Evolutionary conservation across 2,888 invertebrate species (phyloP).

Genomic region (Lepas anatifera): DNA sequence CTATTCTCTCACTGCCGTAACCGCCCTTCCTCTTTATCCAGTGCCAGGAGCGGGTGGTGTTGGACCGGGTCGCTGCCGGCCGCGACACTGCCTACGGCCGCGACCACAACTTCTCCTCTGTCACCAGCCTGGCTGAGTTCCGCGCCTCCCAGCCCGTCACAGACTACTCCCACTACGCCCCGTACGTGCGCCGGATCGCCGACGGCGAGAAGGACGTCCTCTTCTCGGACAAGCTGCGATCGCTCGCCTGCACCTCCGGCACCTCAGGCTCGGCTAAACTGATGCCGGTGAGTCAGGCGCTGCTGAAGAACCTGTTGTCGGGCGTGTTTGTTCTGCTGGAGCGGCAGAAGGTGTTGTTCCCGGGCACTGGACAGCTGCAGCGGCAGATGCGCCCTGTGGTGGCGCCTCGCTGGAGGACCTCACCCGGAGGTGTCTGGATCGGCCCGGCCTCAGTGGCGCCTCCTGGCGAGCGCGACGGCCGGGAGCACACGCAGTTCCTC

Average conservation of each 20-base stretch:
- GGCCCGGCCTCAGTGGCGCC: neutral
- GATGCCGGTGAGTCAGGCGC: neutral
- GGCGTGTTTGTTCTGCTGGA: neutral
- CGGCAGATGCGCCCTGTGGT: neutral
- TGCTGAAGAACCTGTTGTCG: neutral
- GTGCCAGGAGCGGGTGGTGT: conserved; percentile 6
- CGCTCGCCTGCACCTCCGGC: conserved; percentile 13
- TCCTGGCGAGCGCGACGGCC: neutral
- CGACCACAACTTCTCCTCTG: neutral
- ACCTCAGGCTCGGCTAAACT: conserved; percentile 9
- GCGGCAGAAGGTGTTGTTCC: neutral
- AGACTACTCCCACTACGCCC: neutral
- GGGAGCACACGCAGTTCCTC: conserved; percentile 19
- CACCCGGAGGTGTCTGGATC: neutral
- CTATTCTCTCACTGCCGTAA: too few relatives aligned
- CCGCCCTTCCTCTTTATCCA: too few relatives aligned
- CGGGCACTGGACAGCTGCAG: neutral
- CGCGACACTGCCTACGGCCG: conserved; percentile 4
- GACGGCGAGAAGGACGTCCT: neutral
- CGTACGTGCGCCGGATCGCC: neutral
- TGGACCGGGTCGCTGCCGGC: neutral
- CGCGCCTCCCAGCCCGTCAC: neutral
- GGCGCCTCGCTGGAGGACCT: neutral
- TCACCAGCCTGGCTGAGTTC: neutral
- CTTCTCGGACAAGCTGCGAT: neutral